Base-by-base conservation (phyloP, 2,888 invertebrate species). In the Gymnocheta viridis region DNA sequence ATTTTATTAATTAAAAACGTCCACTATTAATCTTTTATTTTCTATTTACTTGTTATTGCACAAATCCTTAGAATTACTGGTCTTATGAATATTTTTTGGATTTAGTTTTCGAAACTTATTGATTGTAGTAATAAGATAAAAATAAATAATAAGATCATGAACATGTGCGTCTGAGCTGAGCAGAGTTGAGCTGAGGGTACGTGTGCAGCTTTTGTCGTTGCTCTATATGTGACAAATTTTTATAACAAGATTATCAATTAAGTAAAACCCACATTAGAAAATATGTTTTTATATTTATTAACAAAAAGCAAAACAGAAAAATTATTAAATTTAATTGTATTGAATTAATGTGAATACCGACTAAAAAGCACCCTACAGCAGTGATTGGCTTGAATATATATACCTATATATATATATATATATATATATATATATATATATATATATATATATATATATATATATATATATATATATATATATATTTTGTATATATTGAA, bases 141-240 rank as follows among this genome's bases (percentile, higher is more conserved):
- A 38, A 29, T 54, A 54, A 70, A 62, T 62, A 66, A 76, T 66
- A 66, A 66, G 76, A 66, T 70, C 78, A 70, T 78, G 69, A 72
- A 80, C 73, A 80, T 64, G 58, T 81, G 80, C 66, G 73, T 67
- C 66, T 44, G 14, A 2, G 38, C 41, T 81, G 38, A 60, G 27
- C 47, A 44, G 38, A n/a, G 27, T n/a, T 17, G 10, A 41, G 27
- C 24, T 44, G 27, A 41, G 62, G n/a, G 69, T 56, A 10, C 17
- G 19, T 70, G 41, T 62, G 14, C n/a, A 56, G 10, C 22, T 66
- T 22, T 32, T 27, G 38, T 35, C 49, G 19, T 51, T 83, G 83
- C 83, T 83, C 83, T 77, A 83, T 60, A 76, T 83, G 80, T 83
- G 83, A 83, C 83, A 83, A 80, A 80, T 83, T 83, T 83, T 80